A percentile compares a stretch with the other conserved stretches of the same genome.
phyloP scores from a whole-genome alignment of 2,888 invertebrate species.

The Epiblema foenella region DNA sequence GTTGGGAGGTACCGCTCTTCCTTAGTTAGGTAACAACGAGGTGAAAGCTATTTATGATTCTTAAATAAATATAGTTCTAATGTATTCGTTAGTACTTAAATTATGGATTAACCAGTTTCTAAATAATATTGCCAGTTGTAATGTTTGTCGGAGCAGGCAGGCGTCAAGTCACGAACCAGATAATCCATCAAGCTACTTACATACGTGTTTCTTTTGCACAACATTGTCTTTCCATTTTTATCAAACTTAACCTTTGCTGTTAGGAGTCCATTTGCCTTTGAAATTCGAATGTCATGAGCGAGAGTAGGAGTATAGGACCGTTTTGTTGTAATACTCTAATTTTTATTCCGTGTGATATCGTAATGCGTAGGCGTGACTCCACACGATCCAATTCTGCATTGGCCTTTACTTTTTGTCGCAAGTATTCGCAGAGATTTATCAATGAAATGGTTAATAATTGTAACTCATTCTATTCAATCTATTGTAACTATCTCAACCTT shows the following conservation, averaged over 20 bases:
- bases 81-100: too few species aligned
- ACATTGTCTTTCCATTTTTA: conserved; percentile 46
- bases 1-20: too few species aligned
- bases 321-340: conserved; percentile 32
- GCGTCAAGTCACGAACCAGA: conserved; percentile 57
- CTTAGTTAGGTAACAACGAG: too few species aligned
- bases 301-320: conserved; percentile 11
- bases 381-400: conserved; percentile 37
- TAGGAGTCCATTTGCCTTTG: conserved; percentile 29
- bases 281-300: conserved; percentile 43
- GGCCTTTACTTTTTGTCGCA: conserved; percentile 36
- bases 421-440: conserved; percentile 30
- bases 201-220: conserved; percentile 55
- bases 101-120: not conserved
- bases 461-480: conserved; percentile 9
- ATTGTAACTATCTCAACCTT: conserved; percentile 15
- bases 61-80: too few species aligned
- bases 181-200: conserved; percentile 56
- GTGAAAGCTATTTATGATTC: too few species aligned
- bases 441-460: conserved; percentile 12
- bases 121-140: not conserved
- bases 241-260: conserved; percentile 45
- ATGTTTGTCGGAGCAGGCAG: not conserved
- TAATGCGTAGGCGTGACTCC: conserved; percentile 36
- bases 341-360: conserved; percentile 29